A percentile compares a stretch with the other conserved stretches of the same genome.
These are phyloP conservation scores for Xestia xanthographa DNA, from an alignment of 2,888 invertebrate genomes.

Conservation along the genomic window DNA sequence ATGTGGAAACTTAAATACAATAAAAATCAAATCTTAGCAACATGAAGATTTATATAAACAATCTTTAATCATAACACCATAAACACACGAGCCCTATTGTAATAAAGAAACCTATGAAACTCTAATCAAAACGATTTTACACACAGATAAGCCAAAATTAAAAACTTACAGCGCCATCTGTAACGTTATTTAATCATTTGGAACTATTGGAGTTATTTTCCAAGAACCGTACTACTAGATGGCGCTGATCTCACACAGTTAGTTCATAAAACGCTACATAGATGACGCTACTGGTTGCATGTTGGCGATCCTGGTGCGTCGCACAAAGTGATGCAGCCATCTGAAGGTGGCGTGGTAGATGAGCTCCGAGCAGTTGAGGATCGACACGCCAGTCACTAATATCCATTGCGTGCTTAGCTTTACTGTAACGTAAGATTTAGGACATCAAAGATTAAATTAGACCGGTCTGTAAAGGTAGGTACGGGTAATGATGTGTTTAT, in stretches of 20 bases:
- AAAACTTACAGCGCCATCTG: conserved; percentile 32
- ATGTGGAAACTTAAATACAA: not conserved
- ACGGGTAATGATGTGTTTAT: too few species aligned
- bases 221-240: conserved; percentile 9
- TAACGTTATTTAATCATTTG: not conserved
- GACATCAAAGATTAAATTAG: not conserved
- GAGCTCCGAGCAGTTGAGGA: conserved; percentile 69
- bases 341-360: conserved; percentile 70
- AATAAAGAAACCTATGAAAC: conserved; percentile 5
- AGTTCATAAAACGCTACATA: not conserved
- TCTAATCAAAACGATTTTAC: not conserved
- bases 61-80: not conserved
- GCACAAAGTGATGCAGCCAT: conserved; percentile 69
- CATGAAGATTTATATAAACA: not conserved
- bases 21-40: not conserved
- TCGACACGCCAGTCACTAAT: conserved; percentile 65
- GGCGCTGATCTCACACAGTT: not conserved
- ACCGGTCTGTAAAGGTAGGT: not conserved
- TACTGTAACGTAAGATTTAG: conserved; percentile 52
- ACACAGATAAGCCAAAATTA: not conserved
- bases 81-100: not conserved
- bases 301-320: conserved; percentile 50
- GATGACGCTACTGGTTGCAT: conserved; percentile 40
- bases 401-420: conserved; percentile 69
- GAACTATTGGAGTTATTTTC: not conserved